Evolutionary conservation across 2,113 vertebrate genomes (phyloP), one percentile per base, ranked within the genome.

Genomic region (Anseranas semipalmata): DNA sequence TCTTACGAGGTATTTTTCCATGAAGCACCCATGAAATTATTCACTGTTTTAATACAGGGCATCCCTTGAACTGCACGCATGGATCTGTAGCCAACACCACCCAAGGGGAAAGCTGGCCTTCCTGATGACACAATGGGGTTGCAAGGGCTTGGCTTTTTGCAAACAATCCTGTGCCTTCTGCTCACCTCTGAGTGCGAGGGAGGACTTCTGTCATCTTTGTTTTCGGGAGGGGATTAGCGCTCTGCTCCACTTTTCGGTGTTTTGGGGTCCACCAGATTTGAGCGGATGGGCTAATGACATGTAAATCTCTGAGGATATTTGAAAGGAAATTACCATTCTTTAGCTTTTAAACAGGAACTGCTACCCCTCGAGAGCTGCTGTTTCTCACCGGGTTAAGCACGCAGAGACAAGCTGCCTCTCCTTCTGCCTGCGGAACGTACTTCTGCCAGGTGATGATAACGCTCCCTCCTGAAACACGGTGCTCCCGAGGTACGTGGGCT

Each of bases 371-470:
- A 91, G 93, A 96, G 74, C 62, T 79, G 52, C 92, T 91, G 55
- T 56, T 93, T 81, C 70, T 96, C 89, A 56, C 13, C 2, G 8
- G 87, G 89, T 95, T 96, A 96, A 89, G 74, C 77, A 75, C 13
- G 77, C 7, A 2, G 85, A 89, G 87, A 79, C 85, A 87, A 89
- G 91, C 85, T 93, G 87, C 95, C 41, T 86, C 78, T 20, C 75
- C 53, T 63, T 86, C 86, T 73, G 76, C 81, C 81, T 96, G 79
- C 52, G 32, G 46, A 89, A 76, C 0, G 0, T 80, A 58, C 73
- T 96, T 96, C 71, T 96, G 94, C 91, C 81, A 97, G 71, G 66
- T 73, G 78, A 85, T 79, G 74, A 90, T 85, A 95, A 87, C 12
- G 27, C 43, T 94, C 48, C 24, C 18, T 91, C 91, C 80, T 85